These are phyloP conservation scores for Nesospiza acunhae DNA, from an alignment of 2,113 vertebrate species.

Conservation along the genomic window DNA sequence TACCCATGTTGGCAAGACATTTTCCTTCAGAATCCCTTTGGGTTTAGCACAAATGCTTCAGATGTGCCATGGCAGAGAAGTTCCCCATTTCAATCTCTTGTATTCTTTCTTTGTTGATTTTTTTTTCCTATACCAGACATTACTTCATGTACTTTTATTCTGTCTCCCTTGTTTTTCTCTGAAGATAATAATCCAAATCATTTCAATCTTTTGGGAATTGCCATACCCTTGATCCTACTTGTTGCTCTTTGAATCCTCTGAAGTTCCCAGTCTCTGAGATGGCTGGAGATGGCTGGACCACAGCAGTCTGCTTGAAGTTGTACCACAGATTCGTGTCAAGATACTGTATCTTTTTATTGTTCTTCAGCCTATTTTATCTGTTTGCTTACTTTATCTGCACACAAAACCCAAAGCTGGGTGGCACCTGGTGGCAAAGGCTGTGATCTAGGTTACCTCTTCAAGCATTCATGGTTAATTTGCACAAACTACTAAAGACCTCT, in stretches of 20 bases:
- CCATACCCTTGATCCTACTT: neutral
- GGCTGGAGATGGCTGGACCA: neutral
- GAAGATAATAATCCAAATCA: slow-evolving; percentile 15
- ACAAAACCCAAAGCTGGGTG: neutral
- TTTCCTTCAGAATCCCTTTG: neutral
- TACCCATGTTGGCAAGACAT: fast-evolving
- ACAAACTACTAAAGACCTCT: neutral
- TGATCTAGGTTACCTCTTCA: neutral
- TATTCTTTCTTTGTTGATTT: neutral
- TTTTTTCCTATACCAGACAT: neutral
- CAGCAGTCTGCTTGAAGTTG: neutral
- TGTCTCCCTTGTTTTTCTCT: neutral
- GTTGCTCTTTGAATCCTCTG: neutral
- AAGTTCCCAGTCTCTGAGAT: neutral
- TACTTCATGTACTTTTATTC: neutral
- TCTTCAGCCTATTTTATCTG: neutral
- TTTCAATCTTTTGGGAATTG: neutral
- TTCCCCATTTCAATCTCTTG: neutral
- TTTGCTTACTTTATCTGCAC: neutral
- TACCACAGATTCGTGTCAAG: neutral
- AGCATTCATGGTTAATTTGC: neutral
- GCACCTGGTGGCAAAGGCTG: neutral
- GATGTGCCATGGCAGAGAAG: neutral
- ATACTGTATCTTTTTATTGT: neutral
- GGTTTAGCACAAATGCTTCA: neutral